Evolutionary conservation across 2,797 vertebrate species (phyloP).

Genomic region (Nyctalus aviator): DNA sequence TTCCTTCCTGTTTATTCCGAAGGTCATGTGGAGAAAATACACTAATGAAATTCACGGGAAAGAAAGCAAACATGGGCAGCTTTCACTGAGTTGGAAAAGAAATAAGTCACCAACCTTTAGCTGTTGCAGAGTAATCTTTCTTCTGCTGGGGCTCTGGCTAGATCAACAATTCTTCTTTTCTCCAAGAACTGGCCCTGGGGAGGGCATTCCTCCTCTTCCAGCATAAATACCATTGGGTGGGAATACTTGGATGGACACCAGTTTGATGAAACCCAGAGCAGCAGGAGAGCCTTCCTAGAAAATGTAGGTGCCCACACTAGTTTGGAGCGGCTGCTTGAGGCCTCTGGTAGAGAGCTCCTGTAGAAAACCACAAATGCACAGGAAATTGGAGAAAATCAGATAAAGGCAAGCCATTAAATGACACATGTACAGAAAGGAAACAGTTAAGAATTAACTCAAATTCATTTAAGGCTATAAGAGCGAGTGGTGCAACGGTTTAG

Average conservation of each 20-base stretch:
- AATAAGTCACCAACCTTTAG: constrained; percentile 67
- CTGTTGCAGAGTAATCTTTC: constrained; percentile 40
- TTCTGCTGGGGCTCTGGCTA: constrained; percentile 51
- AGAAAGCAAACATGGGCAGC: background rate
- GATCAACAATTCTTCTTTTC: constrained; percentile 39
- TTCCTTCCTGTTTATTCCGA: constrained; percentile 47
- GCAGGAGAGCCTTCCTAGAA: constrained; percentile 32
- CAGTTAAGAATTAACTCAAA: constrained; percentile 83
- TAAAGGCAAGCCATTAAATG: constrained; percentile 74
- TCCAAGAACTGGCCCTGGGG: constrained; percentile 18
- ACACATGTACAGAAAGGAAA: constrained; percentile 74
- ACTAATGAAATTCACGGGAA: constrained; percentile 38
- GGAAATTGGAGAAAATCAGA: constrained; percentile 81
- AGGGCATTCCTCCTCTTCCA: constrained; percentile 32
- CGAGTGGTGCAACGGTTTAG: constrained; percentile 72
- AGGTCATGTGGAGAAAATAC: constrained; percentile 41
- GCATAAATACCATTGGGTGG: background rate
- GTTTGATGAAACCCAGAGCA: background rate
- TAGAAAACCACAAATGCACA: constrained; percentile 77
- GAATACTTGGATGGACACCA: constrained; percentile 15
- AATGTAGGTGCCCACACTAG: background rate
- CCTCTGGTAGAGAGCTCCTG: constrained; percentile 53
- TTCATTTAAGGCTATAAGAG: constrained; percentile 75
- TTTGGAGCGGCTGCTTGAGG: background rate
- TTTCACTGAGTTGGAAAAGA: constrained; percentile 49